phyloP scores from a whole-genome alignment of 2,113 vertebrate genomes.

The Bettongia penicillata region DNA sequence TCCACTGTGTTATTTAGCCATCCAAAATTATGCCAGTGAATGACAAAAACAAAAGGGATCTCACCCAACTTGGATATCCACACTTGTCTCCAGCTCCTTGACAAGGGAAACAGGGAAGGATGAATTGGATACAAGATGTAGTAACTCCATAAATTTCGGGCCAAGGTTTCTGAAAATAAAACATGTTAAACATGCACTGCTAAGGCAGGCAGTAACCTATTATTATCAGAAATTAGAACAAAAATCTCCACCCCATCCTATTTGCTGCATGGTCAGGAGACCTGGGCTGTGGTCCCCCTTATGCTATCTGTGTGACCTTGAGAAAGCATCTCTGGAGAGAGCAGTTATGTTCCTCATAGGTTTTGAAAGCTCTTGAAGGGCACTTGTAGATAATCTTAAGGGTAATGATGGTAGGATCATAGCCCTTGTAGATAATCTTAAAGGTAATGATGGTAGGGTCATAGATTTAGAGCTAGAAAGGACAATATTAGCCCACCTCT shows the following conservation, averaged over 20 bases:
- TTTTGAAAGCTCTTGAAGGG: not conserved
- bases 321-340: not conserved
- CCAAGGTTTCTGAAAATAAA: not conserved
- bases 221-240: not conserved
- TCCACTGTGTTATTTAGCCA: not conserved
- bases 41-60: not conserved
- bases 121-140: not conserved
- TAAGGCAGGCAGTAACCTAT: not conserved
- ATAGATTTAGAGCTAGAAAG: not conserved
- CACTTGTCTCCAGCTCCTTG: not conserved
- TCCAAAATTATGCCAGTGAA: not conserved
- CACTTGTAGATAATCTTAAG: not conserved
- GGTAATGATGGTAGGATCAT: too few relatives aligned
- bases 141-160: not conserved
- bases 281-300: not conserved
- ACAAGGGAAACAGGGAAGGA: not conserved
- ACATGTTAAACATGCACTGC: not conserved
- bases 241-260: not conserved
- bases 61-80: not conserved
- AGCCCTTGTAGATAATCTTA: not conserved
- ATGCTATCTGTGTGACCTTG: not conserved
- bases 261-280: not conserved
- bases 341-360: not conserved
- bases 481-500: not conserved
- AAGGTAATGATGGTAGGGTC: too few relatives aligned